Conservation (phyloP, 2,113 vertebrate genomes). For the Theristicus caerulescens region DNA sequence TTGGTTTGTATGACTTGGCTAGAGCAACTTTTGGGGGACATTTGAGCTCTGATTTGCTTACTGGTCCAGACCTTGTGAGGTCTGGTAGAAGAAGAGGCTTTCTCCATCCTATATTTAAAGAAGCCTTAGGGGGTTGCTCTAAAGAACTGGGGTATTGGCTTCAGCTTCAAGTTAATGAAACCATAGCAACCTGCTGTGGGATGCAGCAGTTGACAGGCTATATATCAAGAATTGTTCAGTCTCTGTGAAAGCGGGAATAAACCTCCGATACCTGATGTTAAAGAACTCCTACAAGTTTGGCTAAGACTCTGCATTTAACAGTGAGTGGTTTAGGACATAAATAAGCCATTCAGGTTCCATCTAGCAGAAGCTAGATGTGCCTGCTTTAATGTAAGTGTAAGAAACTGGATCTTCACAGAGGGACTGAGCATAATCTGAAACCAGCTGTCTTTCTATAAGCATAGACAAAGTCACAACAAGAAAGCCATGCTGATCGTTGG, state of each 20-base stretch:
- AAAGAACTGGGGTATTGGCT: background rate
- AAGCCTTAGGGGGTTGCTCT: background rate
- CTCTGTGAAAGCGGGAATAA: background rate
- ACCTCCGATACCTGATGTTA: background rate
- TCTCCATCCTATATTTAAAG: background rate
- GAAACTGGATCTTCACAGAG: background rate
- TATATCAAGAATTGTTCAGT: background rate
- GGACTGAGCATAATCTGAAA: background rate
- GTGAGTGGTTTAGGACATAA: background rate
- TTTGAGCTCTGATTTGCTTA: background rate
- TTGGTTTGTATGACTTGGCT: background rate
- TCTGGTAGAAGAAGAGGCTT: background rate
- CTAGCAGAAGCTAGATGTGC: background rate
- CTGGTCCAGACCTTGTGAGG: background rate
- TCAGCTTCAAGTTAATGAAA: slow-evolving; percentile 11
- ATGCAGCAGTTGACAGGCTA: background rate
- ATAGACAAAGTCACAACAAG: background rate
- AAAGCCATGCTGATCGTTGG: background rate
- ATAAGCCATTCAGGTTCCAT: background rate
- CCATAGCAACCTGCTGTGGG: background rate
- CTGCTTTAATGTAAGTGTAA: background rate
- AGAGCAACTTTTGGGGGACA: background rate
- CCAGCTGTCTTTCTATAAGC: background rate
- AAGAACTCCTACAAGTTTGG: background rate
- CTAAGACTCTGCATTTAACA: background rate